These are phyloP conservation scores for Bugulina stolonifera DNA, from an alignment of 2,888 invertebrate species.

Conservation along the genomic window DNA sequence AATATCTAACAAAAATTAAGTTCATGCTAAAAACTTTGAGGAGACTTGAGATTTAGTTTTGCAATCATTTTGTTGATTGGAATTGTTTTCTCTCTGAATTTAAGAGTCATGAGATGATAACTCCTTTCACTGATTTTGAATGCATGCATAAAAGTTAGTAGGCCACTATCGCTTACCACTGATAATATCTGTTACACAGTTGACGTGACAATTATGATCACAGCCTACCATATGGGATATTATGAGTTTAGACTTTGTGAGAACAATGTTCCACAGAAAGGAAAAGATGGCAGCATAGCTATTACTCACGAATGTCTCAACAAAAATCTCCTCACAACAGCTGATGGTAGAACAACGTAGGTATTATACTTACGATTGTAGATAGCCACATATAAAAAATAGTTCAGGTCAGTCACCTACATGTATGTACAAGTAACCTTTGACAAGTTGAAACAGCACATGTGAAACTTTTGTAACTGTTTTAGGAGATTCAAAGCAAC, in stretches of 20 bases:
- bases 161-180: too few species aligned
- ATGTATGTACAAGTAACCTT: background rate
- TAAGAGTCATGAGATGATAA: too few species aligned
- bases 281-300: conserved; percentile 44
- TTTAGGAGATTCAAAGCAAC: background rate
- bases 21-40: too few species aligned
- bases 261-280: conserved; percentile 65
- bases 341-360: conserved; percentile 32
- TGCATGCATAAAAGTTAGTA: too few species aligned
- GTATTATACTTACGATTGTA: too few species aligned
- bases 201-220: conserved; percentile 70
- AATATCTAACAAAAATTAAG: too few species aligned
- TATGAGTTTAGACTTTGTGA: conserved; percentile 80
- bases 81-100: too few species aligned
- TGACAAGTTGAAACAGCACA: conserved; percentile 20
- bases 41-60: too few species aligned
- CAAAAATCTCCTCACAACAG: conserved; percentile 48
- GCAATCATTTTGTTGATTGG: too few species aligned
- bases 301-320: conserved; percentile 58
- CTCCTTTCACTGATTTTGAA: too few species aligned
- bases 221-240: conserved; percentile 79
- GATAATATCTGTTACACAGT: background rate
- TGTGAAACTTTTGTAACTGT: background rate
- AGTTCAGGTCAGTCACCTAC: background rate
- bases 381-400: background rate